Conservation (phyloP, 2,888 invertebrate species). For the Ommatoiulus sabulosus region DNA sequence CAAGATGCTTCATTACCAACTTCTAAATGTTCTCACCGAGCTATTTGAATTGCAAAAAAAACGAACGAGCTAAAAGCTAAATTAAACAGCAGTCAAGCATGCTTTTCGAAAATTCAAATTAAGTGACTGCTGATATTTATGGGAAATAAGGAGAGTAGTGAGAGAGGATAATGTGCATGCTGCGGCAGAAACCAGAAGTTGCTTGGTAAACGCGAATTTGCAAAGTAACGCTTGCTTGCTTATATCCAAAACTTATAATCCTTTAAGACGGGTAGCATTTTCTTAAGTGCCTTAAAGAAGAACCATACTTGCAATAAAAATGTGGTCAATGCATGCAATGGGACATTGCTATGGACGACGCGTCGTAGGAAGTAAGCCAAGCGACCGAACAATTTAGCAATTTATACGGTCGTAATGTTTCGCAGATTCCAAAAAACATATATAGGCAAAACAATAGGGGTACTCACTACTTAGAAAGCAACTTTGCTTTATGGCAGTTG, state of each 20-base stretch:
- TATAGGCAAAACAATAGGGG: too few species aligned
- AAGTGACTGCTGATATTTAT: constrained; percentile 48
- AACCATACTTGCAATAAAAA: not conserved
- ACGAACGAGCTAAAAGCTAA: constrained; percentile 5
- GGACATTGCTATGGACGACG: not conserved
- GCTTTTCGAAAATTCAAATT: constrained; percentile 44
- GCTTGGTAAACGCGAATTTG: not conserved
- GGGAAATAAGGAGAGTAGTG: constrained; percentile 18
- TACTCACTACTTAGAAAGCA: too few species aligned
- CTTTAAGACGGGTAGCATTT: not conserved
- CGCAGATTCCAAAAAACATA: too few species aligned
- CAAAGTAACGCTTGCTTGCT: constrained; percentile 19
- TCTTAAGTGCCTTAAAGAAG: constrained; percentile 8
- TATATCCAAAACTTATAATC: constrained; percentile 8
- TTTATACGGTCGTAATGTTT: not conserved
- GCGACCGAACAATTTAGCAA: not conserved
- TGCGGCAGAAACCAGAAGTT: not conserved
- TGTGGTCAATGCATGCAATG: not conserved
- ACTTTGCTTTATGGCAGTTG: too few species aligned
- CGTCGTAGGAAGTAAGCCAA: not conserved
- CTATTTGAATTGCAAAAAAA: constrained; percentile 32
- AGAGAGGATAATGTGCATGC: not conserved
- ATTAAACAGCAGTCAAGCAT: constrained; percentile 46
- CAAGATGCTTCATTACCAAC: not conserved
- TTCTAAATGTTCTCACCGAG: not conserved